Evolutionary conservation across 2,888 invertebrate species (phyloP), one percentile per base, ranked within the genome.

Genomic region (Pinctada fucata): DNA sequence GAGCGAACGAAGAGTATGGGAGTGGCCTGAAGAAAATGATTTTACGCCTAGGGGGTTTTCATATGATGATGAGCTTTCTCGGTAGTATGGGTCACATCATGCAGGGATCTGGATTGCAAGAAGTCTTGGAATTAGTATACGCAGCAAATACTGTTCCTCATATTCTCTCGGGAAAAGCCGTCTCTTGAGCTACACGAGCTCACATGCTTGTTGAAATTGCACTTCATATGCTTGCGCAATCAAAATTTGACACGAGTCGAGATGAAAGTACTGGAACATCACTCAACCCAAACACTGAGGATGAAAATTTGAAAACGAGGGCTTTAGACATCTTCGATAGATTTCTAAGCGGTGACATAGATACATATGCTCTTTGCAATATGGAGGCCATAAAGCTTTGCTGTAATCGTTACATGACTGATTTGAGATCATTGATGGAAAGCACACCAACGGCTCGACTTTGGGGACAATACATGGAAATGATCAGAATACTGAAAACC

Each of bases 141-240:
- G 79, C 80, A 50, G 48, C 67, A 13, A 63, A 82, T 73, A 75
- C 79, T 48, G 85, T 86, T 3, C 63, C 77, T 13, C 83, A 86
- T 67, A 84, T 86, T 76, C 72, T 87, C 52, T 73, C 63, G 72
- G 85, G 86, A 3, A 87, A 87, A 50, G 84, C 85, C 51, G 73
- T 83, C 63, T 72, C 84, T 10, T 49, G 83, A 67, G 83, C 84
- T 45, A 68, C 83, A 49, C 78, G 86, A 72, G 85, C 81, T 16
- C 87, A 85, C 76, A 64, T 84, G 68, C 64, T 85, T n/a, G 80
- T 83, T 5, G 79, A 84, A 48, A 76, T 76, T 13, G 80, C 82
- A 16, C 66, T 85, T 10, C 75, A 82, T 66, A 13, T 73, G 5
- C n/a, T 79, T 3, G 48, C 76, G 1, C 16, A 72, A n/a, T n/a